Evolutionary conservation across 2,113 vertebrate species (phyloP).

Genomic region (Aegithalos caudatus): DNA sequence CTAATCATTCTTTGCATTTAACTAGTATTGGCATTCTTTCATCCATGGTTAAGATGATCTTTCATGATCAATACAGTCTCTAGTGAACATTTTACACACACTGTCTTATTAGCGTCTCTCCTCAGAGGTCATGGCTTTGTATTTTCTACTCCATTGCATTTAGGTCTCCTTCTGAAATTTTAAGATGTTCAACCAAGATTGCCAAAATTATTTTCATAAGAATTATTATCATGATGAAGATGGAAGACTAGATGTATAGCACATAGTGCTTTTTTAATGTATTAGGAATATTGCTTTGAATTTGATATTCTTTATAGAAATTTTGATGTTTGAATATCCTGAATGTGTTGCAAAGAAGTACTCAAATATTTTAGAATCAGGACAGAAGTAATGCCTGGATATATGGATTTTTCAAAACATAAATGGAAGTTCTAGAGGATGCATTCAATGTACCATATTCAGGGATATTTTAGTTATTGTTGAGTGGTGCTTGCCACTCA

Average conservation of each 20-base stretch:
- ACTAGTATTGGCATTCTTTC: constrained; percentile 17
- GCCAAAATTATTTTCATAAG: neutral
- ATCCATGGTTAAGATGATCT: constrained; percentile 8
- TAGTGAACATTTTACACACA: neutral
- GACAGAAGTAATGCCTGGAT: neutral
- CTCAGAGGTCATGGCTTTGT: neutral
- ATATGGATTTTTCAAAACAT: neutral
- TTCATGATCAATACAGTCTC: neutral
- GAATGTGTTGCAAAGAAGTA: neutral
- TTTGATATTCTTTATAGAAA: neutral
- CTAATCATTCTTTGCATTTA: neutral
- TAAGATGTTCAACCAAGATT: neutral
- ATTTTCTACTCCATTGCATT: neutral
- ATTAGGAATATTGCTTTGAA: neutral
- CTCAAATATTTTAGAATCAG: neutral
- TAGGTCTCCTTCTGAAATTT: neutral
- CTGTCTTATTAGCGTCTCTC: neutral
- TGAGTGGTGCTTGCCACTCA: neutral
- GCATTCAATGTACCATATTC: neutral
- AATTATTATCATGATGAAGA: neutral
- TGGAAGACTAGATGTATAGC: neutral
- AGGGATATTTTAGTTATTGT: neutral
- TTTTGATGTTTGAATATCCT: neutral
- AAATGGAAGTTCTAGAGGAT: neutral
- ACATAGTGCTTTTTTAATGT: neutral